Evolutionary conservation across 2,888 invertebrate species (phyloP), one percentile per base, ranked within the genome.

Genomic region (Cataglyphis albicans): DNA sequence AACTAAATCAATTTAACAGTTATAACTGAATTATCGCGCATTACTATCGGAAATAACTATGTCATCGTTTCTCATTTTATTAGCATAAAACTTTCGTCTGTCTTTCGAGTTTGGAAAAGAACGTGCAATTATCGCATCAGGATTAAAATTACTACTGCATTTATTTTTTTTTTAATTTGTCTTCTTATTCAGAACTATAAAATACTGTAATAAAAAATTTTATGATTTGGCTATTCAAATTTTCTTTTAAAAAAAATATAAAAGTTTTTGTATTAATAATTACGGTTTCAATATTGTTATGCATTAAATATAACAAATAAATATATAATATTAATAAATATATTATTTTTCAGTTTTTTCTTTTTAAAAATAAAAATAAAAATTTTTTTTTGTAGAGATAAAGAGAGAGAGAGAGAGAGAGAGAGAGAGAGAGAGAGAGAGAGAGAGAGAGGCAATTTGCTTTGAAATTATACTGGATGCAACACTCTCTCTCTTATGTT

Each of bases 341-440:
- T 73, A 29, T 29, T 6, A 10, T 25, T 29, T 41, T 57, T 29
- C 25, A 38, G 48, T 25, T 57, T 32, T 81, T 81, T 81, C 18
- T 35, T 59, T 57, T 84, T 21, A 68, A 48, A 6, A n/a, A 52
- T n/a, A 52, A n/a, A n/a, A n/a, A n/a, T n/a, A n/a, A n/a, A n/a
- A 52, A n/a, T 52, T 35, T 63, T 25, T 29, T 64, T 70, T 67
- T 10, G 29, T 48, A 68, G 75, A 21, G 32, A 32, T 5, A 32
- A 32, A 32, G 32, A 35, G 32, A 32, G 32, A 32, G 1, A 32
- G 32, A 32, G 32, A 32, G 32, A 32, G 32, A 32, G 38, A 32
- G 32, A 32, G 32, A 35, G 38, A 68, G 75, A 21, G 32, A 35
- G 32, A 35, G 6, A 35, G 32, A 32, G 32, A 32, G 32, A 32